These are phyloP conservation scores for Drosophila eohydei DNA, from an alignment of 2,888 invertebrate genomes.

Conservation along the genomic window DNA sequence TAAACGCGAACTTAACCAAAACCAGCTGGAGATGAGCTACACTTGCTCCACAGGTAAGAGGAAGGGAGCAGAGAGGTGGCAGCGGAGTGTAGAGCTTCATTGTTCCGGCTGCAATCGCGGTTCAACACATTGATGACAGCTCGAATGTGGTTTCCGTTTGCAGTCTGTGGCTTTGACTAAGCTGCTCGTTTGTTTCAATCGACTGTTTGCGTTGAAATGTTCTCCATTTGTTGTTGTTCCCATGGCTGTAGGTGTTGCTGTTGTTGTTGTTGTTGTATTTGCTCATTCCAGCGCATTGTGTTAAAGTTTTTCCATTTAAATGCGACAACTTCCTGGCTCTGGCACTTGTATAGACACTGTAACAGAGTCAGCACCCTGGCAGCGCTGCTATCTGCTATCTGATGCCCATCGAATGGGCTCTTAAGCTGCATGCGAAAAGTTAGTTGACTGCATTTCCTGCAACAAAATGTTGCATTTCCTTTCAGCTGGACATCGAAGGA, in stretches of 20 bases:
- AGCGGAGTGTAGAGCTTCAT: not conserved
- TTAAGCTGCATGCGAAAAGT: constrained; percentile 47
- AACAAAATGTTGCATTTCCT: constrained; percentile 72
- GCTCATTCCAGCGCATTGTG: constrained; percentile 23
- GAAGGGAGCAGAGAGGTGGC: not conserved
- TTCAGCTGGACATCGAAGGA: constrained; percentile 39
- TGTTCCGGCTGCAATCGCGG: constrained; percentile 6
- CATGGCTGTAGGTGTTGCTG: constrained; percentile 7
- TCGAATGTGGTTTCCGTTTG: constrained; percentile 48
- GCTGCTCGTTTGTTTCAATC: constrained; percentile 48
- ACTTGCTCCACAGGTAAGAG: not conserved
- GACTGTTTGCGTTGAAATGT: constrained; percentile 39
- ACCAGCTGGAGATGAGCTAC: not conserved
- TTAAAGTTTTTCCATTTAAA: constrained; percentile 66
- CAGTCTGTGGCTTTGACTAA: constrained; percentile 37
- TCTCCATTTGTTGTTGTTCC: constrained; percentile 4
- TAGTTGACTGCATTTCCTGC: constrained; percentile 65
- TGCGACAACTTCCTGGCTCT: constrained; percentile 57
- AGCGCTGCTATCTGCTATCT: not conserved
- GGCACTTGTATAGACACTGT: constrained; percentile 26
- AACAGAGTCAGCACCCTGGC: not conserved
- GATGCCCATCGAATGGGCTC: constrained; percentile 5
- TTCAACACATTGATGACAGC: constrained; percentile 35
- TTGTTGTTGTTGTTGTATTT: constrained; percentile 20
- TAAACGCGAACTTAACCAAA: not conserved